Conservation (phyloP, 2,113 vertebrate species). For the Siniperca chuatsi region DNA sequence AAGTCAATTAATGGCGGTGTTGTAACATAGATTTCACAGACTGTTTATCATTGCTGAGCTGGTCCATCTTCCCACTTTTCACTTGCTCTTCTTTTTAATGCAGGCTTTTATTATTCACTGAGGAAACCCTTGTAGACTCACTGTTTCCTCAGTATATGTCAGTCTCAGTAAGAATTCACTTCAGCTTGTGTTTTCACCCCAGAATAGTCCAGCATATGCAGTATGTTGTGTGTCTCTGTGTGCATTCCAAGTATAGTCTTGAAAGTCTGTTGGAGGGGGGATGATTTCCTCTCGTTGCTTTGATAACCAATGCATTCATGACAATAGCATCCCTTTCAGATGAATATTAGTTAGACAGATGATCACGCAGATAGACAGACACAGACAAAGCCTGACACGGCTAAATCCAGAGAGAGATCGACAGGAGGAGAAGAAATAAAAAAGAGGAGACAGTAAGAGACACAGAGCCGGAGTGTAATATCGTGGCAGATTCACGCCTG, state of each 20-base stretch:
- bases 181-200: slow-evolving; percentile 19
- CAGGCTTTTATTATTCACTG: slow-evolving; percentile 3
- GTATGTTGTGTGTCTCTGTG: slow-evolving; percentile 14
- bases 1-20: not conserved
- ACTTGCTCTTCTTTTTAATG: slow-evolving; percentile 10
- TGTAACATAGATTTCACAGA: not conserved
- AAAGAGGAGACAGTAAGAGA: slow-evolving; percentile 63
- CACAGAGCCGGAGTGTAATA: slow-evolving; percentile 60
- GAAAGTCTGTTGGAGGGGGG: slow-evolving; percentile 23
- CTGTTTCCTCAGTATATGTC: not conserved
- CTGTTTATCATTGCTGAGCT: slow-evolving; percentile 6
- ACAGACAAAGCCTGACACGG: slow-evolving; percentile 69
- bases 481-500: slow-evolving; percentile 66
- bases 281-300: slow-evolving; percentile 61
- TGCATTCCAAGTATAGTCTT: slow-evolving; percentile 45
- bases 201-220: slow-evolving; percentile 49
- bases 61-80: slow-evolving; percentile 2
- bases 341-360: slow-evolving; percentile 58
- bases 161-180: slow-evolving; percentile 39
- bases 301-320: slow-evolving; percentile 51
- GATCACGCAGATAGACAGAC: slow-evolving; percentile 68
- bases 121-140: too few species aligned
- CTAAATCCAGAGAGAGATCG: slow-evolving; percentile 64
- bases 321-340: slow-evolving; percentile 56
- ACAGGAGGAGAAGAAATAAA: slow-evolving; percentile 57